Evolutionary conservation across 2,888 invertebrate genomes (phyloP).

Genomic region (Drosophila glabriapex): DNA sequence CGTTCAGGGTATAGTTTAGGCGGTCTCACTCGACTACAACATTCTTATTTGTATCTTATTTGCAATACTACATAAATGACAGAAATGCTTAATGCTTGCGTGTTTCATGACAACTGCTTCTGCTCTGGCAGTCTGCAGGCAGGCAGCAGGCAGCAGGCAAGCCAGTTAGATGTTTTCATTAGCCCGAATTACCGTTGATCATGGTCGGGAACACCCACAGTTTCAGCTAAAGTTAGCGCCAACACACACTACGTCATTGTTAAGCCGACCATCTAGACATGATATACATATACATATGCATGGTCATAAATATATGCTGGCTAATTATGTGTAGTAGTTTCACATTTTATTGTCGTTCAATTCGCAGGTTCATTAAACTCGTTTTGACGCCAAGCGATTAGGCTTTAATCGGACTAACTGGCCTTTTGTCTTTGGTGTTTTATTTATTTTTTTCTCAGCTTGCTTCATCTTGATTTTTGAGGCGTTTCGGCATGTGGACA

Average conservation of each 20-base stretch:
- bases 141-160: conserved; percentile 35
- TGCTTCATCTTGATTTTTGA: conserved; percentile 25
- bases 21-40: background rate
- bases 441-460: background rate
- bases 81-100: conserved; percentile 1
- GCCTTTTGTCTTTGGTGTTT: conserved; percentile 34
- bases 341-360: conserved; percentile 73
- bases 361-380: conserved; percentile 75
- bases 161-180: conserved; percentile 76
- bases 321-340: conserved; percentile 63
- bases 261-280: conserved; percentile 9
- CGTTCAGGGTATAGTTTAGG: background rate
- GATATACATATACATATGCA: conserved; percentile 1
- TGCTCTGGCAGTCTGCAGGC: conserved; percentile 35
- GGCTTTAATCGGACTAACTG: conserved; percentile 40
- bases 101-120: conserved; percentile 41
- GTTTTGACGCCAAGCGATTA: conserved; percentile 40
- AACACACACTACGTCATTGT: conserved; percentile 53
- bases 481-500: conserved; percentile 51
- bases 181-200: conserved; percentile 50
- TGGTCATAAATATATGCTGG: conserved; percentile 52
- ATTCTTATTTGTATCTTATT: background rate
- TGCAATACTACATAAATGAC: conserved; percentile 50
- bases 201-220: conserved; percentile 71
- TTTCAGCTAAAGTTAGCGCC: conserved; percentile 22